Evolutionary conservation across 2,888 invertebrate genomes (phyloP), one percentile per base, ranked within the genome.

Genomic region (Periphyllus acericola): DNA sequence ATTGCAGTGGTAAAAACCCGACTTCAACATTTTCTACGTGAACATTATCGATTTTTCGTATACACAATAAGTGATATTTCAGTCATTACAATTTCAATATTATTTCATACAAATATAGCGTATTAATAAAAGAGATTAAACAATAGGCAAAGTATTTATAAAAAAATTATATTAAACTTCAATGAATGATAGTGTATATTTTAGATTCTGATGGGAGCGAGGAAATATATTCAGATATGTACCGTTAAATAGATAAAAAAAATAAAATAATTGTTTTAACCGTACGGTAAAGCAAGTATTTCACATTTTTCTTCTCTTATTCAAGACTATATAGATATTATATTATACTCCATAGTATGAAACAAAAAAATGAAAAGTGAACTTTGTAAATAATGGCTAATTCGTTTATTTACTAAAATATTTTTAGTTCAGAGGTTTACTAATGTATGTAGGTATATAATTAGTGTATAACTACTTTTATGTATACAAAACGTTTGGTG

Each of bases 371-470:
- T 78, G 21, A 78, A 60, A 52, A 52, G 32, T 52, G 8, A 78
- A 55, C 78, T 78, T 78, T 52, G 19, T 52, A 78, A 78, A 52
- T 21, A 78, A 52, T 52, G 25, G 21, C 21, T 55, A 78, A 52
- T 52, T 78, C 78, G 52, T 52, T 78, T 78, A 32, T 78, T 78
- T 19, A 32, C 52, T 29, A 21, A 78, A 78, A 78, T 52, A 52
- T 78, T 78, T 78, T 21, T 52, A 55, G 32, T 32, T 78, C 52
- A 78, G 52, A 78, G 52, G 32, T 21, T 78, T 78, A 52, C 32
- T 78, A 32, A 52, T 78, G 3, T 52, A 52, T 78, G 3, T 46
- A 60, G 0, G 29, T 68, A 68, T 68, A 68, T 29, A 68, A 29
- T 68, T 68, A 68, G 9, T 25, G 29, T 3, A 25, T 17, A 68